phyloP scores from a whole-genome alignment of 2,113 vertebrate species.

The Numenius arquata region DNA sequence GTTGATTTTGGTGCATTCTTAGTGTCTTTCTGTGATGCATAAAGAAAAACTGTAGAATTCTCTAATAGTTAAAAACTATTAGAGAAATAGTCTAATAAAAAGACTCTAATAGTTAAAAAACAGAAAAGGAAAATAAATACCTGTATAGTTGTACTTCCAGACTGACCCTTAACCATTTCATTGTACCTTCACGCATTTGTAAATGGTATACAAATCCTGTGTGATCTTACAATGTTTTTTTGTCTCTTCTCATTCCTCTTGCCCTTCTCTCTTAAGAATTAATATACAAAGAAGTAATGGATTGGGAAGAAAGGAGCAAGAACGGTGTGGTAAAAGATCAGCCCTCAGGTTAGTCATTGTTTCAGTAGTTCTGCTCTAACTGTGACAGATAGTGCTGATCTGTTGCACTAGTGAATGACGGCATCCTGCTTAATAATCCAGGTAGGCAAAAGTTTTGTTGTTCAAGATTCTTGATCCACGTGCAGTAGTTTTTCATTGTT shows the following conservation, averaged over 20 bases:
- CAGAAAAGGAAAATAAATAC: not conserved
- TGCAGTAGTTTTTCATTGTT: not conserved
- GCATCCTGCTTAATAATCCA: not conserved
- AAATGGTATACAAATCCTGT: not conserved
- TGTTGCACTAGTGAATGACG: not conserved
- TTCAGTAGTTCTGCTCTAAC: slow-evolving; percentile 19
- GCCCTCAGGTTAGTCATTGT: slow-evolving; percentile 86
- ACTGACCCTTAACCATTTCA: not conserved
- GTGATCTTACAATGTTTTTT: not conserved
- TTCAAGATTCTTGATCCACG: not conserved
- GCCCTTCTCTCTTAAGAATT: slow-evolving; percentile 75
- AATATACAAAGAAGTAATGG: slow-evolving; percentile 98
- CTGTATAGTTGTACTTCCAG: not conserved
- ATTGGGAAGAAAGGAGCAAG: slow-evolving; percentile 98
- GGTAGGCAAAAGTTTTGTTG: not conserved
- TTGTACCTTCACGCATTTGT: not conserved
- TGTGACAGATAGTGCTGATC: not conserved
- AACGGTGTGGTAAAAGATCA: slow-evolving; percentile 96
- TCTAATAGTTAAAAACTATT: too few species aligned
- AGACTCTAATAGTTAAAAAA: not conserved
- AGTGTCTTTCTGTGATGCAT: not conserved
- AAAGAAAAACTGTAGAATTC: not conserved
- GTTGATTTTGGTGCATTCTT: not conserved
- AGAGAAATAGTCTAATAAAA: too few species aligned
- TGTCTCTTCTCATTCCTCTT: not conserved